Evolutionary conservation across 2,113 vertebrate species (phyloP).

Genomic region (Sylvicapra grimmia): DNA sequence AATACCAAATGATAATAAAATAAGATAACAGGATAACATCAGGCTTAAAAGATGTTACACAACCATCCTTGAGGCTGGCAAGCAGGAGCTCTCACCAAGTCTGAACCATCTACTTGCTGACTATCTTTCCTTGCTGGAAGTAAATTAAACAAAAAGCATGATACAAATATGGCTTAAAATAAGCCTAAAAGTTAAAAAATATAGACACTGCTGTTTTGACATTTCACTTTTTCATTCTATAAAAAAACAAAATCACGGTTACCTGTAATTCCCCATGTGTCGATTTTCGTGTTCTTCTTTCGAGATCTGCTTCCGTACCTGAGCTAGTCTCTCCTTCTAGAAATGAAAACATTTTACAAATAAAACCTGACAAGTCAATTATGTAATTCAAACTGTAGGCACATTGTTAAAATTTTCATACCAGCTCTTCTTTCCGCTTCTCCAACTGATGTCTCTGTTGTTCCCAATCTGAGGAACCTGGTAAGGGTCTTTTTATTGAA

Average conservation of each 20-base stretch:
- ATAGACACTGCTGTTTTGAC: background rate
- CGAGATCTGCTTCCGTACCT: constrained; percentile 95
- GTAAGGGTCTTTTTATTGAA: constrained; percentile 87
- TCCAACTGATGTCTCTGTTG: constrained; percentile 93
- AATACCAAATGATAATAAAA: background rate
- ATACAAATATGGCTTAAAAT: background rate
- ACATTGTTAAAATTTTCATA: constrained; percentile 68
- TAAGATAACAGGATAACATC: background rate
- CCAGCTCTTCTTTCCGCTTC: constrained; percentile 93
- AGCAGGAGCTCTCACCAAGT: background rate
- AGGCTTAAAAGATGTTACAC: background rate
- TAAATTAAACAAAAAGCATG: background rate
- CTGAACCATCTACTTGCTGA: background rate
- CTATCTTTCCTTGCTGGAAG: background rate
- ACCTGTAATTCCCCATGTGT: constrained; percentile 99
- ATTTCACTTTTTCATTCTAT: background rate
- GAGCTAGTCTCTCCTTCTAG: constrained; percentile 95
- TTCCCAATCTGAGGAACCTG: constrained; percentile 94
- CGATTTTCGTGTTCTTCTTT: constrained; percentile 95
- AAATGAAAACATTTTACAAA: constrained; percentile 73
- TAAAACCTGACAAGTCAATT: constrained; percentile 45
- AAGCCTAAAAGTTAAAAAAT: background rate
- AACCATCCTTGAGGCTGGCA: background rate
- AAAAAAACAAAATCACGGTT: constrained; percentile 53
- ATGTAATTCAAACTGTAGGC: background rate